Base-by-base conservation (phyloP, 2,113 vertebrate species). In the Phycodurus eques region DNA sequence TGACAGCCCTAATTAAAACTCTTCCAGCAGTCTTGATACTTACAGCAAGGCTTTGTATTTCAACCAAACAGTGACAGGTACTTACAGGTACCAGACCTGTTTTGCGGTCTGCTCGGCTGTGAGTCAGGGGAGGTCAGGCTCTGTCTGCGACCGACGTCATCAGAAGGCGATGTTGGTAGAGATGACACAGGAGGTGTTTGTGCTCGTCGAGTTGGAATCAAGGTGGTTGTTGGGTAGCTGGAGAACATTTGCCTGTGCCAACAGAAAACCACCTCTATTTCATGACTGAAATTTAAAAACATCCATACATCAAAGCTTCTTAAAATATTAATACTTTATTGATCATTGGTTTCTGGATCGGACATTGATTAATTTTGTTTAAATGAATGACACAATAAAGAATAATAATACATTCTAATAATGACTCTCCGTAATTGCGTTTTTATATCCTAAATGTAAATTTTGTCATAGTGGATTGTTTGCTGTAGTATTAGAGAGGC, bases 111-210 rank as follows among this genome's bases (percentile, higher is more conserved):
- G 9, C 92, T 80, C 63, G 95, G 92, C 80, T 98, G 97, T 2
- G 96, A 95, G 84, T 98, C 96, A 0, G 97, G 96, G n/a, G 97
- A 99, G 56, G 96, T 98, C 74, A 99, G 92, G 63, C 97, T 98
- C 80, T 99, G 97, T 17, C 97, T 92, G 43, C 97, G 94, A 74
- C 96, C 95, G 5, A 98, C 95, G 72, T 98, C 97, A 20, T 98
- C 97, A 19, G 95, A 96, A 22, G 97, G 97, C 57, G 97, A 99
- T 0, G 97, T 98, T 11, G 97, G 97, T 42, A 99, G 88, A 1
- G 97, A 99, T 1, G 96, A 95, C 81, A 98, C 95, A 0, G 97
- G 97, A 44, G 97, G 97, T 31, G 97, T 99, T 90, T 98, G 97
- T 35, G 97, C 97, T 63, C 97, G 94, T 7, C 97, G 94, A 22